phyloP scores from a whole-genome alignment of 2,113 vertebrate genomes.

The Accipiter virgatus region DNA sequence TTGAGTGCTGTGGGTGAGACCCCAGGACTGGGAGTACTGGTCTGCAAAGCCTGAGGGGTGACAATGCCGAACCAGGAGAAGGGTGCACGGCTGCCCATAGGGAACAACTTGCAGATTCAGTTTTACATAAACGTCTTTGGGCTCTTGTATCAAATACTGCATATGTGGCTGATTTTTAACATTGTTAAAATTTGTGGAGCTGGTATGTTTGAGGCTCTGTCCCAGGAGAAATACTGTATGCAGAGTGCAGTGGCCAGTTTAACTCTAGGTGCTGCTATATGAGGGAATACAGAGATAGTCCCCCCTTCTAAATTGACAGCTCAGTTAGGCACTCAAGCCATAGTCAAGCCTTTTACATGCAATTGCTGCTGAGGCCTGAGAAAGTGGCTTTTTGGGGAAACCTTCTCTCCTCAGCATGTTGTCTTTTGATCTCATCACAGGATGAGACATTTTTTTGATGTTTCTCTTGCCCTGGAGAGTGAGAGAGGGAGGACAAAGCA shows the following conservation, averaged over 20 bases:
- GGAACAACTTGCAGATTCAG: fast-evolving
- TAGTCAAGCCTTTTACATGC: not conserved
- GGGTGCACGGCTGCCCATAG: not conserved
- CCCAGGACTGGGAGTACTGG: not conserved
- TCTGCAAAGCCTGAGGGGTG: not conserved
- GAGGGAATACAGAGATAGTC: not conserved
- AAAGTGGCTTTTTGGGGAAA: not conserved
- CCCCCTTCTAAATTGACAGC: not conserved
- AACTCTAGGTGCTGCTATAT: not conserved
- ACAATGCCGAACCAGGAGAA: not conserved
- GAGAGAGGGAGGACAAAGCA: not conserved
- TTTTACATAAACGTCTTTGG: not conserved
- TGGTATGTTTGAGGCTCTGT: not conserved
- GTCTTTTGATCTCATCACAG: not conserved
- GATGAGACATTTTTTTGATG: not conserved
- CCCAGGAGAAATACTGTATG: not conserved
- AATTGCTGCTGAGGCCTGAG: not conserved
- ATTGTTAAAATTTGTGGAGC: not conserved
- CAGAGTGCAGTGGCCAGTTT: not conserved
- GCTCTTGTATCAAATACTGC: not conserved
- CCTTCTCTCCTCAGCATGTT: not conserved
- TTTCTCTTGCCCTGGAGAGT: not conserved
- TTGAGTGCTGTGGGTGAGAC: not conserved
- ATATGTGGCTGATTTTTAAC: not conserved
- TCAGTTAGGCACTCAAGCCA: not conserved